Percentiles rank a stretch among this genome's conserved stretches.
These are phyloP conservation scores for Larimichthys polyactis DNA, from an alignment of 2,113 vertebrate species.

Conservation along the genomic window DNA sequence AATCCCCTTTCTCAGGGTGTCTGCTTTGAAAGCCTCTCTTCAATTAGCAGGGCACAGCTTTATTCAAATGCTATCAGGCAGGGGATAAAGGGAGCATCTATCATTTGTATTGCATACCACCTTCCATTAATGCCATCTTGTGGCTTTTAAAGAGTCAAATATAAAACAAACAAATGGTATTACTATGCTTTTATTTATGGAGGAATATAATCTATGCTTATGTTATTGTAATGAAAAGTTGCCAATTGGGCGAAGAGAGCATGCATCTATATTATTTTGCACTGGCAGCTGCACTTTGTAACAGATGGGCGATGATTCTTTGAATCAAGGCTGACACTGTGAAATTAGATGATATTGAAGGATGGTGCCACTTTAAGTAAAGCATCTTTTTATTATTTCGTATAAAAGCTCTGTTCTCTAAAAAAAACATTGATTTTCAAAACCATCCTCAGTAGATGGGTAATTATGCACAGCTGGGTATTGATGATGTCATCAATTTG, in stretches of 20 bases:
- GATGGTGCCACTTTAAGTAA: conserved; percentile 51
- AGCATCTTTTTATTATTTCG: conserved; percentile 48
- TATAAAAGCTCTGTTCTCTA: conserved; percentile 27
- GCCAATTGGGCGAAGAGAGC: conserved; percentile 59
- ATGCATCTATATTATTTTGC: conserved; percentile 64
- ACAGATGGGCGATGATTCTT: conserved; percentile 67
- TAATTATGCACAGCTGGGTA: conserved; percentile 63
- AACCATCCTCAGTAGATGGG: conserved; percentile 25
- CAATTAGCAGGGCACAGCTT: conserved; percentile 69
- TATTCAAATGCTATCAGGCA: conserved; percentile 66
- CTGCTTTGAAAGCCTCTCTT: conserved; percentile 71
- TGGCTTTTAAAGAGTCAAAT: conserved; percentile 72
- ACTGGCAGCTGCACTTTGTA: conserved; percentile 64
- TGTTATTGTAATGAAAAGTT: conserved; percentile 70
- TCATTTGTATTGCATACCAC: conserved; percentile 67
- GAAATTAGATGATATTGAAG: conserved; percentile 59
- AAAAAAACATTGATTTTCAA: conserved; percentile 17
- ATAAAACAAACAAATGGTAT: conserved; percentile 69
- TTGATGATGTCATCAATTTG: conserved; percentile 67
- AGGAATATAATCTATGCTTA: conserved; percentile 59
- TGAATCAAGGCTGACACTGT: conserved; percentile 66
- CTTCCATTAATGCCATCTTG: conserved; percentile 62
- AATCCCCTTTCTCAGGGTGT: conserved; percentile 25
- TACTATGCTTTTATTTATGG: conserved; percentile 62
- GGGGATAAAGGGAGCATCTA: conserved; percentile 65